phyloP scores from a whole-genome alignment of 2,888 invertebrate genomes.

The Drosophila bunnanda region DNA sequence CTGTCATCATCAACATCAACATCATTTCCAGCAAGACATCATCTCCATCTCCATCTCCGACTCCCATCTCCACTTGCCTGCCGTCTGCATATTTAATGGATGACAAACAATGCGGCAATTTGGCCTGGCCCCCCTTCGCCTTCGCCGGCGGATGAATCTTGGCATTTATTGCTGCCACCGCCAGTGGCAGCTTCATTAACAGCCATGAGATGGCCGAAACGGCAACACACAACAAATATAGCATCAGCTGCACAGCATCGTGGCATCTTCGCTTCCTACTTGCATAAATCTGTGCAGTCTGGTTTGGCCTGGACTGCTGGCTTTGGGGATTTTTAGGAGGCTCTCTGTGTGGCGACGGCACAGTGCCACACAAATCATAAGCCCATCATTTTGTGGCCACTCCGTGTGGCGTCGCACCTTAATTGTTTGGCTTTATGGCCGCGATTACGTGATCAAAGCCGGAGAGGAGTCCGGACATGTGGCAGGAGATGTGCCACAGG shows the following conservation, averaged over 20 bases:
- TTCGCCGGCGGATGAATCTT: slow-evolving; percentile 4
- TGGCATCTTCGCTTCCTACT: slow-evolving; percentile 50
- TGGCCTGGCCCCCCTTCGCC: slow-evolving; percentile 22
- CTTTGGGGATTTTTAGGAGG: neutral
- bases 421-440: slow-evolving; percentile 73
- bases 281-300: slow-evolving; percentile 43
- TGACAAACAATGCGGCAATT: slow-evolving; percentile 74
- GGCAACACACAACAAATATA: slow-evolving; percentile 10
- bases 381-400: slow-evolving; percentile 36
- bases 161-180: slow-evolving; percentile 32
- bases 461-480: neutral
- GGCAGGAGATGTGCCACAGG: slow-evolving; percentile 13
- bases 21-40: neutral
- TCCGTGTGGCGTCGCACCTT: slow-evolving; percentile 40
- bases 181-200: slow-evolving; percentile 51
- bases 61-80: neutral
- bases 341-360: no score
- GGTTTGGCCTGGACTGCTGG: neutral
- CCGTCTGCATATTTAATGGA: slow-evolving; percentile 64
- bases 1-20: slow-evolving; percentile 8
- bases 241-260: slow-evolving; percentile 11
- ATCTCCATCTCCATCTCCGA: neutral
- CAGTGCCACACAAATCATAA: slow-evolving; percentile 51
- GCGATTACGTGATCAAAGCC: slow-evolving; percentile 70
- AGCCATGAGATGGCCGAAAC: slow-evolving; percentile 50